Percentiles rank a stretch among this genome's conserved stretches.
Conservation (phyloP, 2,888 invertebrate genomes). For the Rhagium mordax region DNA sequence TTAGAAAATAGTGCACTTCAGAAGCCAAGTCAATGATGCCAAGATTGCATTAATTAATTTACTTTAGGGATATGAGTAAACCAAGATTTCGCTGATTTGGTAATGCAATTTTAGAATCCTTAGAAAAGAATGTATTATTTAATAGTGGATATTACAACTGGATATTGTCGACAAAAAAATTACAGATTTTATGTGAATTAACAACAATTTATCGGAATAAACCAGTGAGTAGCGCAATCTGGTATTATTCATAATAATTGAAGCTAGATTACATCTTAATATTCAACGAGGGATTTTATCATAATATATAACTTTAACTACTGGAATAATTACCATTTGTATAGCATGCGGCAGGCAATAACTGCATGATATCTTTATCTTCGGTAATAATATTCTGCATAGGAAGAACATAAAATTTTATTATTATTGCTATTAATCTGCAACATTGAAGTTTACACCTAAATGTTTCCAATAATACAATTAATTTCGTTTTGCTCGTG, state of each 20-base stretch:
- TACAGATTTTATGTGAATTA: no score
- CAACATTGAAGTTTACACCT: slow-evolving; percentile 22
- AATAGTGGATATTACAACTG: no score
- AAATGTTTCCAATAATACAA: slow-evolving; percentile 8
- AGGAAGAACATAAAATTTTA: slow-evolving; percentile 27
- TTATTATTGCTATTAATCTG: slow-evolving; percentile 21
- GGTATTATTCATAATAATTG: neutral
- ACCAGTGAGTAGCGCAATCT: neutral
- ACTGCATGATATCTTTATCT: slow-evolving; percentile 28
- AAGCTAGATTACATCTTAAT: slow-evolving; percentile 25
- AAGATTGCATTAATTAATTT: no score
- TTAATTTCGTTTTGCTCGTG: neutral
- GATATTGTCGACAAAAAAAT: no score
- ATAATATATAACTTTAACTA: slow-evolving; percentile 31
- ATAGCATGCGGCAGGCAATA: slow-evolving; percentile 4
- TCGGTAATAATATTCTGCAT: slow-evolving; percentile 24
- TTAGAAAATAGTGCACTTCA: no score
- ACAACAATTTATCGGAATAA: neutral
- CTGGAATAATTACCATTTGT: slow-evolving; percentile 28
- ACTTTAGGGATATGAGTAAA: no score
- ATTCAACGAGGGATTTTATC: slow-evolving; percentile 16
- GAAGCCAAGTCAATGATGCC: no score
- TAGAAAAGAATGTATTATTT: no score
- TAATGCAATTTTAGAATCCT: no score
- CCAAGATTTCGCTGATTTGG: no score